A percentile compares a stretch with the other conserved stretches of the same genome.
Conservation (phyloP, 2,888 invertebrate species). For the Leptinotarsa tumamoca region DNA sequence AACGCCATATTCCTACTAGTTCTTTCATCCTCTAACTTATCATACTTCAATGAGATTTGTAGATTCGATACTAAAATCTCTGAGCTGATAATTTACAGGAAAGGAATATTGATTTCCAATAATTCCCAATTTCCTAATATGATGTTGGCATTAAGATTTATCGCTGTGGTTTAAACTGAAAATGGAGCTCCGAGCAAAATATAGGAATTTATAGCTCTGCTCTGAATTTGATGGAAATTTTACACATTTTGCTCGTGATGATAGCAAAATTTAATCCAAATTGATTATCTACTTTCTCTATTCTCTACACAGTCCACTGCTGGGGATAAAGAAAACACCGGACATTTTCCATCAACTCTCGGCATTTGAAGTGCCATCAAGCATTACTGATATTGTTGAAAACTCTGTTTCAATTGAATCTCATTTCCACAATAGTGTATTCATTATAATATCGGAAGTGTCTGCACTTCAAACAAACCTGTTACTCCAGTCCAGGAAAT, state of each 20-base stretch:
- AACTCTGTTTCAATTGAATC: too few relatives aligned
- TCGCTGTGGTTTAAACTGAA: conserved; percentile 9
- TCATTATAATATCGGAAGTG: too few relatives aligned
- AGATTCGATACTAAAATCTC: too few relatives aligned
- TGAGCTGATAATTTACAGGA: not conserved
- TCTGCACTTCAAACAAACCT: too few relatives aligned
- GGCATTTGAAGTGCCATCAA: too few relatives aligned
- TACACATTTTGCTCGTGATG: not conserved
- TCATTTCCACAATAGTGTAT: too few relatives aligned
- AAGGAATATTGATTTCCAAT: not conserved
- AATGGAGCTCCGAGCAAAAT: conserved; percentile 1
- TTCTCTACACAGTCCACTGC: not conserved
- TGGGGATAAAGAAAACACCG: not conserved
- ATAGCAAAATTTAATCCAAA: not conserved
- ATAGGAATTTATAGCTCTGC: conserved; percentile 11
- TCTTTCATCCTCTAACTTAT: too few relatives aligned
- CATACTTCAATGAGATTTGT: too few relatives aligned
- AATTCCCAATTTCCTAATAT: not conserved
- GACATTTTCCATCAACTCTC: too few relatives aligned
- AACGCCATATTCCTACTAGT: too few relatives aligned
- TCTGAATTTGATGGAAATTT: not conserved
- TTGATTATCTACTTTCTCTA: not conserved
- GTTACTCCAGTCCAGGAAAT: too few relatives aligned
- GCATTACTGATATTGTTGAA: too few relatives aligned
- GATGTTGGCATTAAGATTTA: not conserved